Percentiles rank a stretch among this genome's conserved stretches.
These are phyloP conservation scores for Apteryx mantelli DNA, from an alignment of 2,113 vertebrate genomes.

Conservation along the genomic window DNA sequence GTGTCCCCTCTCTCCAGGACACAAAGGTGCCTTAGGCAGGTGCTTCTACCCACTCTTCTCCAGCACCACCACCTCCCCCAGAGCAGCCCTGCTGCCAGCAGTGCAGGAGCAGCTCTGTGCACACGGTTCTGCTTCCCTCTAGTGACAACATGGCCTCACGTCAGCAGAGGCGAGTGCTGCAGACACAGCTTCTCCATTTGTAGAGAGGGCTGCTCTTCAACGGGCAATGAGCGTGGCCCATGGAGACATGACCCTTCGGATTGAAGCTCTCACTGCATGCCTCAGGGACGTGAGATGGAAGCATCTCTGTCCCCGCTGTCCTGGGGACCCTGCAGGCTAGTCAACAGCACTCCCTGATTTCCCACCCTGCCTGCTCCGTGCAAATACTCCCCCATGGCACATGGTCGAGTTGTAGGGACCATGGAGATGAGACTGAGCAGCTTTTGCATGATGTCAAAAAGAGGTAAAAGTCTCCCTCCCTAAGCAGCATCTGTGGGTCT, in stretches of 20 bases:
- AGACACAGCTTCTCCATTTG: not conserved
- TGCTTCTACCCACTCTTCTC: not conserved
- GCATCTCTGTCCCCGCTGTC: not conserved
- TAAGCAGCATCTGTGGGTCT: no score
- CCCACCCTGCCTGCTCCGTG: no score
- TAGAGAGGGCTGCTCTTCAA: not conserved
- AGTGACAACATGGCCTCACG: slow-evolving; percentile 15
- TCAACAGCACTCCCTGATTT: no score
- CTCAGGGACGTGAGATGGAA: not conserved
- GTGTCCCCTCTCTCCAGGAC: not conserved
- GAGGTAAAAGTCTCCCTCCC: no score
- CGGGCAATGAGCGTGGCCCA: not conserved
- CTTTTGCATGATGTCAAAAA: no score
- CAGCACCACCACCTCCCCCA: rapidly evolving
- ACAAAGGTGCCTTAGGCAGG: rapidly evolving
- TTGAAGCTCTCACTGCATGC: not conserved
- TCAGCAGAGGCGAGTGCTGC: not conserved
- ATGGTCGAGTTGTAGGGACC: no score
- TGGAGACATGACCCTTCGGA: rapidly evolving
- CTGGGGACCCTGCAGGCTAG: no score
- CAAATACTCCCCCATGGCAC: no score
- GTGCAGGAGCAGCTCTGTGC: not conserved
- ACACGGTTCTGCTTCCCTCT: slow-evolving; percentile 57
- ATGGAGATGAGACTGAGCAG: no score
- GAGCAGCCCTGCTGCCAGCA: not conserved